Conservation (phyloP, 2,888 invertebrate genomes). For the Platypus cylindrus region DNA sequence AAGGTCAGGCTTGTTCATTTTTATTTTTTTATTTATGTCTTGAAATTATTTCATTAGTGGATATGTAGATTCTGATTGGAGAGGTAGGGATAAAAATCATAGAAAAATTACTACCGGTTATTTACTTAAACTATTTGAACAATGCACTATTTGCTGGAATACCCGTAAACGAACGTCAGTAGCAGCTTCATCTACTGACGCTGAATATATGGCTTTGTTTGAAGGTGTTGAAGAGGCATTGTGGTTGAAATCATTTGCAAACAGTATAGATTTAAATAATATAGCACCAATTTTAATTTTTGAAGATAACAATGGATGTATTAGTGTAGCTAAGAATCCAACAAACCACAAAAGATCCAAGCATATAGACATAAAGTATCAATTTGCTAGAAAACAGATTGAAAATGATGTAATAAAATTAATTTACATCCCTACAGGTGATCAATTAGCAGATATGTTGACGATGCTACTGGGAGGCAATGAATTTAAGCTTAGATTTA, state of each 20-base stretch:
- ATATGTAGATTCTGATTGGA: slow-evolving; percentile 24
- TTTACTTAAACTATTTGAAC: slow-evolving; percentile 19
- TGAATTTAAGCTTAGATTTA: slow-evolving; percentile 2
- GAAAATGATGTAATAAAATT: slow-evolving; percentile 20
- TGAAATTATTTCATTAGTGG: slow-evolving; percentile 17
- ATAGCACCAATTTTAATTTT: slow-evolving; percentile 17
- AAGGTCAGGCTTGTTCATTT: too few relatives aligned
- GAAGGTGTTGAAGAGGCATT: slow-evolving; percentile 24
- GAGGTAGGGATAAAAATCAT: slow-evolving; percentile 14
- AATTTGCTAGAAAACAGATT: slow-evolving; percentile 13
- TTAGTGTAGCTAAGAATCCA: slow-evolving; percentile 24
- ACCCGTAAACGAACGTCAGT: slow-evolving; percentile 24
- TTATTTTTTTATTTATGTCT: too few relatives aligned
- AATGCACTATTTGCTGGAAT: slow-evolving; percentile 23
- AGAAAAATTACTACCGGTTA: slow-evolving; percentile 18
- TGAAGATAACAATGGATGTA: slow-evolving; percentile 27
- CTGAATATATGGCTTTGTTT: too few relatives aligned
- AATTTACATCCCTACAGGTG: slow-evolving; percentile 8
- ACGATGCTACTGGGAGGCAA: slow-evolving; percentile 2
- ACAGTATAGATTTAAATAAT: slow-evolving; percentile 16
- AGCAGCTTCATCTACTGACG: slow-evolving; percentile 22
- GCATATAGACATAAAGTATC: slow-evolving; percentile 23
- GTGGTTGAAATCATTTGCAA: slow-evolving; percentile 22
- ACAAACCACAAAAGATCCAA: slow-evolving; percentile 21
- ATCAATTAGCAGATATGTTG: slow-evolving; percentile 4